Base-by-base conservation (phyloP, 2,797 vertebrate species). In the Ctenopoma kingsleyae region DNA sequence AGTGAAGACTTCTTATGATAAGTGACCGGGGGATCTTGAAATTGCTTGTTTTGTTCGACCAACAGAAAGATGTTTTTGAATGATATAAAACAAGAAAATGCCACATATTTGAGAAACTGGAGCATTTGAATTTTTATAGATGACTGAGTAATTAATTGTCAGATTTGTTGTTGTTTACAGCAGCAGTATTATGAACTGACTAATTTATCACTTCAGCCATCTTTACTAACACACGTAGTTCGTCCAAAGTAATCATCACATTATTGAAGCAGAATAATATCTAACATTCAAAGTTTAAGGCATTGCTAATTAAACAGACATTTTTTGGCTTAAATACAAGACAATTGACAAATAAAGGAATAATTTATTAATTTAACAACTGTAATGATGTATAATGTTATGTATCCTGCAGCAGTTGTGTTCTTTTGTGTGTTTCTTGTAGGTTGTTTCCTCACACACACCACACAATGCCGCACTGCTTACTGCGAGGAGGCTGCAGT, bases 401-500 rank as follows among this genome's bases (percentile, higher is more conserved):
- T 32, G 25, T 27, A 35, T 35, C n/a, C n/a, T 49, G 16, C 22
- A 19, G 35, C 6, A 54, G 10, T n/a, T n/a, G n/a, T n/a, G 4
- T 38, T 3, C 3, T 40, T 27, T 40, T 74, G 8, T 76, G 17
- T 73, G 19, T 84, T 8, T 67, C 64, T 32, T 46, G 19, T 1
- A 90, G 84, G 76, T 35, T 48, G 41, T 27, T 25, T 73, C n/a
- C 0, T 65, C 67, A 47, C 25, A 47, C 25, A 38, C 43, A 0
- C 62, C 27, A 4, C 69, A 82, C 57, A 0, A 91, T 92, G 92
- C 51, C 67, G 57, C 56, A 70, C 72, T 43, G 54, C 59, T 35
- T 67, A 17, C 50, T 69, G 19, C 77, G 38, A 67, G 47, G 85
- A 85, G 52, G 82, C 82, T 66, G 74, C 80, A 51, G 83, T 67